Conservation (phyloP, 37 sponge, comb jelly and placozoan genomes). For the Beroe ovata region DNA sequence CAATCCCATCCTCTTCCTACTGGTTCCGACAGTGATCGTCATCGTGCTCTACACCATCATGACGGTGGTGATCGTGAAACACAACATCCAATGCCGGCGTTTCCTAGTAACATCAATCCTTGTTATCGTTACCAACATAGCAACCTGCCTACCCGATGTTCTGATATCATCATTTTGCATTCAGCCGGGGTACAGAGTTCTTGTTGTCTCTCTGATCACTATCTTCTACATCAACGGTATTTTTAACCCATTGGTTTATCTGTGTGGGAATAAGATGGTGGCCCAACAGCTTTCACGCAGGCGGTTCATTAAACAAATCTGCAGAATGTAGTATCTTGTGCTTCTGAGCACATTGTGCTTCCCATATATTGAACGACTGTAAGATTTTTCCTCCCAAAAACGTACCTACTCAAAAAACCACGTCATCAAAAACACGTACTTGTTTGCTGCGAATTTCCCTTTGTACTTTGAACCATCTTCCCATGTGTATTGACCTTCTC, state of each 20-base stretch:
- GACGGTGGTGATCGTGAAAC: not conserved
- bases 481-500: constrained; percentile 72
- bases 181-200: not conserved
- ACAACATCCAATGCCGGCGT: not conserved
- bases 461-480: constrained; percentile 71
- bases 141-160: not conserved
- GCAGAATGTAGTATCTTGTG: no score
- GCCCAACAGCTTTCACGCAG: not conserved
- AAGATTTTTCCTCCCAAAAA: no score
- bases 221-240: constrained; percentile 62
- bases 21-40: not conserved
- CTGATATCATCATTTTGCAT: not conserved
- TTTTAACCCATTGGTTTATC: constrained; percentile 30
- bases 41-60: not conserved
- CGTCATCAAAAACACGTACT: no score
- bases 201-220: not conserved
- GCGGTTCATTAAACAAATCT: no score
- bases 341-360: no score
- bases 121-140: not conserved
- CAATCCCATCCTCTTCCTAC: not conserved
- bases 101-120: not conserved
- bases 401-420: no score
- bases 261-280: not conserved
- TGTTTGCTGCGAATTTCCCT: constrained; percentile 73
- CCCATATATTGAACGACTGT: no score